Base-by-base conservation (phyloP, 1,140 invertebrate species). In the Ditylenchus dipsaci region DNA sequence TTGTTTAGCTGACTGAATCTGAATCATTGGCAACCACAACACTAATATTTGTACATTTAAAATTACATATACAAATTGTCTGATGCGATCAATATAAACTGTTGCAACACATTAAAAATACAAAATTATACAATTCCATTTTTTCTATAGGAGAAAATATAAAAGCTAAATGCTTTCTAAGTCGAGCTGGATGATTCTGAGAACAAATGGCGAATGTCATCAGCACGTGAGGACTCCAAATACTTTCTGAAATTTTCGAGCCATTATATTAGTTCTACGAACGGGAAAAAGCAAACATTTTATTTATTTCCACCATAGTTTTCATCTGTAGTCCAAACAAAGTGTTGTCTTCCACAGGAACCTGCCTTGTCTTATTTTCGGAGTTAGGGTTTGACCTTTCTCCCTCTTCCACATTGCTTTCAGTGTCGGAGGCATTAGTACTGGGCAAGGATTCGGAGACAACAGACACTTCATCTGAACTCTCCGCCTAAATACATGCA, bases 201-300 rank as follows among this genome's bases (percentile, higher is more conserved):
- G 29, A 64, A 72, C 23, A 71, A 57, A 61, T 77, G 73, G 30
- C 72, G 70, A 65, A 78, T 43, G 57, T 76, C 72, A 26, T 71
- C 21, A 17, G 66, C 70, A 5, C 70, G 58, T 15, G 17, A 9
- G 1, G 70, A 72, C 0, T 76, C 19, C 30, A 72, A 19, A 73
- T 71, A 71, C 38, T 71, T 71, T n/a, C 69, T 71, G 21, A 71
- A 71, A 42, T 13, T 19, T 26, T 56, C 11, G 33, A 11, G 3
- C 33, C 3, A 11, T 38, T 38, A 21, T 53, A 53, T 3, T 19
- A 45, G n/a, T 53, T 21, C 15, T 53, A 17, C 15, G 15, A 53
- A 53, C 1, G 3, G 15, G 15, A 1, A 53, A 53, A 26, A 53
- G 30, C 29, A 13, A 60, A 60, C 61, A 21, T 63, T 26, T 42